Percentiles rank a stretch among this genome's conserved stretches.
Evolutionary conservation across 2,888 invertebrate species (phyloP).

Genomic region (Oasisia sp.): DNA sequence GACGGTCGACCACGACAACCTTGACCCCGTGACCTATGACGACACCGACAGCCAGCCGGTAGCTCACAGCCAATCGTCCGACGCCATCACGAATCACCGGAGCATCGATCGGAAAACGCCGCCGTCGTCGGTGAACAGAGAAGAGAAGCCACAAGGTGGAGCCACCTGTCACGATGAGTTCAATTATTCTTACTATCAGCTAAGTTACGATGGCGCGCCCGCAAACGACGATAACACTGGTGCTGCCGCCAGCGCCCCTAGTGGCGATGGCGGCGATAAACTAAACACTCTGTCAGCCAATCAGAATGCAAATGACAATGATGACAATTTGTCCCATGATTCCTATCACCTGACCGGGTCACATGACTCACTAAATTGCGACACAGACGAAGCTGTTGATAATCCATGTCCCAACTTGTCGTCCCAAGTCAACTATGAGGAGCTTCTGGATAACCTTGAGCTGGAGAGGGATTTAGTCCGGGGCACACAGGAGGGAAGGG

Average conservation of each 20-base stretch:
- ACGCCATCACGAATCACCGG: background rate
- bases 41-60: background rate
- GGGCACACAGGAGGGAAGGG: background rate
- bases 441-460: background rate
- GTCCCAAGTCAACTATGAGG: background rate
- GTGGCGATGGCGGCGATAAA: background rate
- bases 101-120: background rate
- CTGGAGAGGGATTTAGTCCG: background rate
- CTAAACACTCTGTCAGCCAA: conserved; percentile 54
- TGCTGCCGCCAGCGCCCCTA: background rate
- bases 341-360: conserved; percentile 46
- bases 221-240: conserved; percentile 5
- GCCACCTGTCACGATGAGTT: conserved; percentile 28
- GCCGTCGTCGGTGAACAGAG: background rate
- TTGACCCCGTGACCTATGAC: background rate
- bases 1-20: background rate
- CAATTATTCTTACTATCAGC: conserved; percentile 42
- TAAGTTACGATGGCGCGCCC: conserved; percentile 35
- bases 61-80: background rate
- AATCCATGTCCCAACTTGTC: background rate
- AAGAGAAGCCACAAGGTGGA: conserved; percentile 8
- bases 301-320: conserved; percentile 65
- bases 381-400: conserved; percentile 18
- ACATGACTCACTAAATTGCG: background rate
- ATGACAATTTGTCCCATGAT: conserved; percentile 49